Conservation (phyloP, 2,113 vertebrate species). For the Tragelaphus strepsiceros region DNA sequence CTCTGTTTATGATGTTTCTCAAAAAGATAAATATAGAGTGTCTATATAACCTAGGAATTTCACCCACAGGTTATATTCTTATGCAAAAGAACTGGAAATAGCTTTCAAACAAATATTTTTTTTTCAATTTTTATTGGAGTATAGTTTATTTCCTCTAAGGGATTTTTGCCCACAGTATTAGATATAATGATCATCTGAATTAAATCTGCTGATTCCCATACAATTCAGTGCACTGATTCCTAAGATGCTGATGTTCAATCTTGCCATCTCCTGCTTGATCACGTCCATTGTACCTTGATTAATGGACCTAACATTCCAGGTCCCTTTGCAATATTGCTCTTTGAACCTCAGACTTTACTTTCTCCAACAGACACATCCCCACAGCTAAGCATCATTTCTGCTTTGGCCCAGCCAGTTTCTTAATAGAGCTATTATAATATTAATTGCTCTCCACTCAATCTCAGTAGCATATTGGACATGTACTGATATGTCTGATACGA, state of each 20-base stretch:
- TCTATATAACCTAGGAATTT: neutral
- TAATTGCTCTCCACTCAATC: neutral
- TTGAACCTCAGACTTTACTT: neutral
- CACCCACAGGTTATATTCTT: neutral
- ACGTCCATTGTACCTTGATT: neutral
- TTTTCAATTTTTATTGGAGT: neutral
- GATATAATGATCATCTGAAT: neutral
- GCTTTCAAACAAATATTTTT: neutral
- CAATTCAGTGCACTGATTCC: neutral
- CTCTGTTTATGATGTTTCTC: neutral
- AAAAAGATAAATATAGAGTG: slow-evolving; percentile 1
- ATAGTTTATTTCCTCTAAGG: neutral
- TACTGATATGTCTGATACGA: neutral
- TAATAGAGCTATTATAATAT: neutral
- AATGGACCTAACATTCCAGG: neutral
- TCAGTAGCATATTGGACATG: neutral
- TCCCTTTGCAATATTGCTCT: neutral
- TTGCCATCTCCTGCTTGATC: neutral
- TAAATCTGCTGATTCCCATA: neutral
- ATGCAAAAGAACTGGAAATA: neutral
- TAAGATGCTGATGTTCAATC: neutral
- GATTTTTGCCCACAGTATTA: neutral
- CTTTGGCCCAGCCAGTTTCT: neutral
- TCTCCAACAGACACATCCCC: neutral
- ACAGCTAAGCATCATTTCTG: neutral